phyloP scores from a whole-genome alignment of 37 sponge, comb jelly and placozoan genomes.

The Agelas oroides region DNA sequence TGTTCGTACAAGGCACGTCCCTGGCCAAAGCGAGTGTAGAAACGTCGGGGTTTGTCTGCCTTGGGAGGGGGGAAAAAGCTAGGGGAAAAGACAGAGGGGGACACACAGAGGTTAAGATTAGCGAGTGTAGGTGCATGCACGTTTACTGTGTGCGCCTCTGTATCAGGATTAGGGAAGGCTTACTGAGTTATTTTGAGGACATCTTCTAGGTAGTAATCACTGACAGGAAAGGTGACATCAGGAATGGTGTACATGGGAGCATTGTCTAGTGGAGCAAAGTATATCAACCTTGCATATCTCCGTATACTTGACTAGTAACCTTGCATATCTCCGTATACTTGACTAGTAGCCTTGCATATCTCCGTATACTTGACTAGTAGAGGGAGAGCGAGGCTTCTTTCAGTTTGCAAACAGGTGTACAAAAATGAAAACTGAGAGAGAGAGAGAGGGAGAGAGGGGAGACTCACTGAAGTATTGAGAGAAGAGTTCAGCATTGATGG shows the following conservation, averaged over 20 bases:
- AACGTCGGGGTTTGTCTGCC: constrained; percentile 24
- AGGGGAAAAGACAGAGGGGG: neutral
- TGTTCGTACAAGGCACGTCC: constrained; percentile 9
- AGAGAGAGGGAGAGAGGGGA: neutral
- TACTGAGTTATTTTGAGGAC: constrained; percentile 49
- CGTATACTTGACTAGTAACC: neutral
- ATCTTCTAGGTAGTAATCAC: constrained; percentile 74
- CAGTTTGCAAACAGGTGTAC: too few relatives aligned
- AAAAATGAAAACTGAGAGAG: neutral
- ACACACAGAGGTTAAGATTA: neutral
- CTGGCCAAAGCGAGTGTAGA: constrained; percentile 31
- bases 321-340: neutral
- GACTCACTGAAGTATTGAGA: constrained; percentile 82
- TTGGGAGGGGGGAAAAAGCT: constrained; percentile 38
- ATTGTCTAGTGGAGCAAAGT: constrained; percentile 20
- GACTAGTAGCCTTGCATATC: neutral
- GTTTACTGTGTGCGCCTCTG: neutral
- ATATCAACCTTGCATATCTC: neutral
- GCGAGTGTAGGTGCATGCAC: neutral
- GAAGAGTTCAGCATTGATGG: constrained; percentile 80
- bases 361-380: neutral
- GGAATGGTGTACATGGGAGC: constrained; percentile 73
- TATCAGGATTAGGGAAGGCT: neutral
- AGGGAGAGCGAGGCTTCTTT: too few relatives aligned
- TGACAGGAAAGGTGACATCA: constrained; percentile 62